phyloP scores from a whole-genome alignment of 2,888 invertebrate genomes.

The Latheticus oryzae region DNA sequence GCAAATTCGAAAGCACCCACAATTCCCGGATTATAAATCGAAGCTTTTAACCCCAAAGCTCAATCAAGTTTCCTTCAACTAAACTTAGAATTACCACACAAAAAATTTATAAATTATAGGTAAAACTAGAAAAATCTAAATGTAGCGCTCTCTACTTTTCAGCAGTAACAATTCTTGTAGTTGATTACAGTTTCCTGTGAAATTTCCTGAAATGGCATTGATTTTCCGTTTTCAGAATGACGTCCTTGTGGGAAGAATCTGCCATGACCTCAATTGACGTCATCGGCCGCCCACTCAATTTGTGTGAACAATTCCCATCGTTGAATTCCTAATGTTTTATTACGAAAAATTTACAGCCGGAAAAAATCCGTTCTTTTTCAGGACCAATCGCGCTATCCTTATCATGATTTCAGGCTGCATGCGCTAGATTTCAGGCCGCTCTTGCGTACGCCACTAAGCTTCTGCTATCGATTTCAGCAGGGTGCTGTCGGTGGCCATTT shows the following conservation, averaged over 20 bases:
- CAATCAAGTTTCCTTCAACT: conserved; percentile 7
- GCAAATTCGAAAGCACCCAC: conserved; percentile 25
- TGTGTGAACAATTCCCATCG: too few species aligned
- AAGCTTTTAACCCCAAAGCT: conserved; percentile 26
- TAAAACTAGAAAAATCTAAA: neutral
- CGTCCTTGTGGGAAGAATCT: conserved; percentile 8
- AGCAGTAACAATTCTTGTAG: too few species aligned
- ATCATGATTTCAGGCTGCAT: conserved; percentile 34
- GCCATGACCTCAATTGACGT: conserved; percentile 7
- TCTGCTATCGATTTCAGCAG: conserved; percentile 43
- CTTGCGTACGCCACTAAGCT: conserved; percentile 37
- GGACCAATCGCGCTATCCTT: conserved; percentile 7
- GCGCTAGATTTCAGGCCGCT: conserved; percentile 31
- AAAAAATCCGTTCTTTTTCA: conserved; percentile 7
- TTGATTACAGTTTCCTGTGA: too few species aligned
- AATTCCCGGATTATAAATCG: conserved; percentile 30
- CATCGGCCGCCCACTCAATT: conserved; percentile 11
- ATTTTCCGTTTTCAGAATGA: too few species aligned
- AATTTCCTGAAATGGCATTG: too few species aligned
- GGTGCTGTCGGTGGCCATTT: conserved; percentile 43
- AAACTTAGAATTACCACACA: neutral
- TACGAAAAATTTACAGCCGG: conserved; percentile 9
- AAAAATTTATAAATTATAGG: conserved; percentile 1
- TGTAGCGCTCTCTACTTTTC: conserved; percentile 2
- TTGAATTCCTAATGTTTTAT: too few species aligned